These are phyloP conservation scores for Microcebus murinus DNA, from an alignment of 2,113 vertebrate genomes.

Conservation along the genomic window DNA sequence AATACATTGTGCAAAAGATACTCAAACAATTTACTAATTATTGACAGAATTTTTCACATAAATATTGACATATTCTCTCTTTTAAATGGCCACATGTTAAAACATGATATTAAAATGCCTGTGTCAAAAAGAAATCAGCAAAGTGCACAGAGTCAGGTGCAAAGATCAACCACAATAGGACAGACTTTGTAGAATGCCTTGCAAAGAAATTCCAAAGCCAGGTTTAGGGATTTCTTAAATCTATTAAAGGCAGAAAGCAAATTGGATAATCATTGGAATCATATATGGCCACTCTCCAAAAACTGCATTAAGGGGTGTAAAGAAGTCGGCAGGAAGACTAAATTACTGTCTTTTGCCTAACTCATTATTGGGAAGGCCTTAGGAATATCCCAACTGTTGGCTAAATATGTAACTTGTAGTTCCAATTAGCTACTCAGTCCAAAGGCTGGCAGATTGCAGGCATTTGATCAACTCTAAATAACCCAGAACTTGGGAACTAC, in stretches of 20 bases:
- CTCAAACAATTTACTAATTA: not conserved
- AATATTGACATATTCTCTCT: not conserved
- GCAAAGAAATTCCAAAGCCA: not conserved
- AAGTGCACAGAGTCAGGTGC: not conserved
- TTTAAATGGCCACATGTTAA: not conserved
- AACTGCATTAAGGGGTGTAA: slow-evolving; percentile 68
- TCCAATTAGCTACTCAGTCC: not conserved
- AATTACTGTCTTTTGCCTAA: slow-evolving; percentile 58
- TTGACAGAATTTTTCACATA: not conserved
- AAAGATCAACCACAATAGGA: not conserved
- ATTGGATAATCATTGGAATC: slow-evolving; percentile 47
- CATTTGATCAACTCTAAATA: not conserved
- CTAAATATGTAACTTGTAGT: not conserved
- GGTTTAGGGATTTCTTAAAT: slow-evolving; percentile 46
- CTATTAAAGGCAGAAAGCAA: slow-evolving; percentile 58
- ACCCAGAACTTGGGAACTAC: not conserved
- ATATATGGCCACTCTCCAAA: slow-evolving; percentile 61
- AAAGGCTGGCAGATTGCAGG: not conserved
- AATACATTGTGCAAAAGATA: not conserved
- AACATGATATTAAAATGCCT: not conserved
- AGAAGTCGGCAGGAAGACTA: slow-evolving; percentile 51
- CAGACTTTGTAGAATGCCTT: not conserved
- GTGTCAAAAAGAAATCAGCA: not conserved
- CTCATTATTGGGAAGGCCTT: slow-evolving; percentile 23
- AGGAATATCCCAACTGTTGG: slow-evolving; percentile 29